These are phyloP conservation scores for Chaetura pelagica DNA, from an alignment of 2,113 vertebrate genomes.

Conservation along the genomic window DNA sequence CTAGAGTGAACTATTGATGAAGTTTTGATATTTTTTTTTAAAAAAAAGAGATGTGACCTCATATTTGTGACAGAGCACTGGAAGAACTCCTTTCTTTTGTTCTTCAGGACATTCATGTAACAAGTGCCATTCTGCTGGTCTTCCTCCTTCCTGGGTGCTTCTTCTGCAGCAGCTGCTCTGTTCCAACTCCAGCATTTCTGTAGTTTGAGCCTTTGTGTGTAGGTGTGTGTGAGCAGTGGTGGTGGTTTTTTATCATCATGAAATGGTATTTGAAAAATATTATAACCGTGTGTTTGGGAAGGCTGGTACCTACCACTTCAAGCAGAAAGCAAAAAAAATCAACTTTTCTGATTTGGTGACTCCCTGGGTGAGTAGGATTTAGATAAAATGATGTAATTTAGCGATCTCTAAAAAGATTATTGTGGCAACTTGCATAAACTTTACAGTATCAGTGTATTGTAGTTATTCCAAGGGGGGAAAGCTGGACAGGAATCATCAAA, in stretches of 20 bases:
- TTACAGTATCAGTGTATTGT: not conserved
- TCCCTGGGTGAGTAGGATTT: not conserved
- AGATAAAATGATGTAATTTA: not conserved
- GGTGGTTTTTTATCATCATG: not conserved
- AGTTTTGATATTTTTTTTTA: not conserved
- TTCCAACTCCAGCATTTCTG: accelerated
- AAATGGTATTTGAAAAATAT: not conserved
- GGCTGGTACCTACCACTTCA: not conserved
- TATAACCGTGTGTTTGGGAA: not conserved
- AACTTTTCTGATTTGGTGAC: not conserved
- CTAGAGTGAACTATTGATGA: not conserved
- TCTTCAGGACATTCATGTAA: not conserved
- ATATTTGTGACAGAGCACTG: not conserved
- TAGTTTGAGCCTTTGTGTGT: accelerated
- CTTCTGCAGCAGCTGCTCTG: not conserved
- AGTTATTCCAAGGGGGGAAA: not conserved
- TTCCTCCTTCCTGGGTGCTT: not conserved
- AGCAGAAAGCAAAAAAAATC: not conserved
- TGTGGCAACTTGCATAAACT: not conserved
- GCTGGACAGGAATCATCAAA: not conserved
- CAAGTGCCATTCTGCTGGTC: no score
- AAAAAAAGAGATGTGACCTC: not conserved
- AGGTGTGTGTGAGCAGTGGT: not conserved
- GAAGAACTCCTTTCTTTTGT: not conserved
- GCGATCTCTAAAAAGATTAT: not conserved